These are phyloP conservation scores for Pachypanchax playfairii DNA, from an alignment of 2,113 vertebrate genomes.

Conservation along the genomic window DNA sequence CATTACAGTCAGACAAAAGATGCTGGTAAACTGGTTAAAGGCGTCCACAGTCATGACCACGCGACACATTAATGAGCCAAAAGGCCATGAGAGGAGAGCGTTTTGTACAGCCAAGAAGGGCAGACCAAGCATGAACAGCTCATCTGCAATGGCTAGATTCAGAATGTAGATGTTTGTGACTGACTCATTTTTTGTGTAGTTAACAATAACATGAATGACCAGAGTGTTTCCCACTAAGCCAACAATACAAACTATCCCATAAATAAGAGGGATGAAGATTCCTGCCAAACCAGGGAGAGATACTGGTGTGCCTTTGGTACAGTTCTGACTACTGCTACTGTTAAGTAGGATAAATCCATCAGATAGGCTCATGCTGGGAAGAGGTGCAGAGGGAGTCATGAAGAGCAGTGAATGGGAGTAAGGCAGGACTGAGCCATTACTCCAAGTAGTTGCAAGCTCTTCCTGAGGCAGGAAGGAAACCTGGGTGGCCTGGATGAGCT, in stretches of 20 bases:
- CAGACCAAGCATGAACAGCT: constrained; percentile 95
- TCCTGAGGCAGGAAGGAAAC: constrained; percentile 31
- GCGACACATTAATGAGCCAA: constrained; percentile 93
- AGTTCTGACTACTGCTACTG: constrained; percentile 52
- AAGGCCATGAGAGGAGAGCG: constrained; percentile 93
- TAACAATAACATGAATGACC: constrained; percentile 91
- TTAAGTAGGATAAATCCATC: constrained; percentile 23
- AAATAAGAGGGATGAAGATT: constrained; percentile 90
- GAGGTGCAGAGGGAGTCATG: constrained; percentile 12
- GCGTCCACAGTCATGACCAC: constrained; percentile 95
- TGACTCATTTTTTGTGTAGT: constrained; percentile 86
- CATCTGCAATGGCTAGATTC: constrained; percentile 93
- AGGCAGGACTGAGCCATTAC: constrained; percentile 9
- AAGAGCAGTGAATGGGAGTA: constrained; percentile 13
- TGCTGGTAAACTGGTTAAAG: constrained; percentile 98
- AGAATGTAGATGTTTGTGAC: constrained; percentile 96
- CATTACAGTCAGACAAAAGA: constrained; percentile 97
- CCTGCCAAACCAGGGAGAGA: constrained; percentile 78
- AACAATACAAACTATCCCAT: constrained; percentile 88
- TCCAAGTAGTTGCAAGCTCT: constrained; percentile 20
- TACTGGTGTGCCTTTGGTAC: constrained; percentile 31
- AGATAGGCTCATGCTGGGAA: not conserved
- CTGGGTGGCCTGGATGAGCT: constrained; percentile 53
- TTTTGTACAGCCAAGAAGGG: constrained; percentile 94
- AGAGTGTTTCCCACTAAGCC: constrained; percentile 92